Percentiles rank a stretch among this genome's conserved stretches.
phyloP scores from a whole-genome alignment of 1,140 invertebrate genomes.

The Heliconius nattereri region DNA sequence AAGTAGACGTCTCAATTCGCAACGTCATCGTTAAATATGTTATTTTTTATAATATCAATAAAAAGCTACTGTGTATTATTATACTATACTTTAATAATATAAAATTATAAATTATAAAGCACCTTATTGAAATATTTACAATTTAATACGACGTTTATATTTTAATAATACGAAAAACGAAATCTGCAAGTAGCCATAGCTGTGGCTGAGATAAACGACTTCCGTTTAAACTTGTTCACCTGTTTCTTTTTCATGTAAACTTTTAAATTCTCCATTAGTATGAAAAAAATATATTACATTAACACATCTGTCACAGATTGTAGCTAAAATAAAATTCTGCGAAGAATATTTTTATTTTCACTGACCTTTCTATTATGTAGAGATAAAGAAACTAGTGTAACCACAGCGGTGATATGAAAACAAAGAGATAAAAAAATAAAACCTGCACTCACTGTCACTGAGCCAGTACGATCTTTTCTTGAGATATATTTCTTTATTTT shows the following conservation, averaged over 20 bases:
- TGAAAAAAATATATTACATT: background rate
- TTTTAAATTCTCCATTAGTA: background rate
- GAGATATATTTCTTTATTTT: too few relatives aligned
- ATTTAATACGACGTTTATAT: slow-evolving; percentile 12
- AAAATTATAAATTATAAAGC: background rate
- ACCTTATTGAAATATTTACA: slow-evolving; percentile 1
- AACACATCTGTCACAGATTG: slow-evolving; percentile 8
- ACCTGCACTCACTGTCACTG: too few relatives aligned
- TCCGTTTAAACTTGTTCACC: background rate
- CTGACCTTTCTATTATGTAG: too few relatives aligned
- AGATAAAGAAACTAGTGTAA: too few relatives aligned
- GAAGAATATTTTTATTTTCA: background rate
- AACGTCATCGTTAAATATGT: background rate
- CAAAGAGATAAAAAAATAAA: too few relatives aligned
- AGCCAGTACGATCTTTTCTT: too few relatives aligned
- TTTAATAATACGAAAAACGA: background rate
- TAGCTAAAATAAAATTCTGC: background rate
- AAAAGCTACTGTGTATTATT: background rate
- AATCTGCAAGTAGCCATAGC: background rate
- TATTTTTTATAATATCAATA: background rate
- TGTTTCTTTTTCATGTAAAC: slow-evolving; percentile 1
- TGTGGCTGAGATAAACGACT: background rate
- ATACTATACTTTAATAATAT: background rate
- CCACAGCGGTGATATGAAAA: too few relatives aligned
- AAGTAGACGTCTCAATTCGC: background rate